Evolutionary conservation across 2,888 invertebrate genomes (phyloP), one percentile per base, ranked within the genome.

Genomic region (Ectropis crepuscularia): DNA sequence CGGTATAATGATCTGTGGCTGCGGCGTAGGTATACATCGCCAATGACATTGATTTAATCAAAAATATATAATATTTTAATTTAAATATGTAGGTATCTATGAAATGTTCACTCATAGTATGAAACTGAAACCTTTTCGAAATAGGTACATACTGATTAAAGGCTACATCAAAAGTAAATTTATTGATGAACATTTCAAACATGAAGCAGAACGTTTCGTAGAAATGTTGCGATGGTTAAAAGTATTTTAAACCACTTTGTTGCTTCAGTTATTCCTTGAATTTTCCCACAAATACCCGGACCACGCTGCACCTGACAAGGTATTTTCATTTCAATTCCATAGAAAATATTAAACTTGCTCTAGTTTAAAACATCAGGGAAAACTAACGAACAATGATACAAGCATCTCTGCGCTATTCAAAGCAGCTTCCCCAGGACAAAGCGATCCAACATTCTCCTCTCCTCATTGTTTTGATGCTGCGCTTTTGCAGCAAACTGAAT

Each of bases 401-500:
- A 50, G 45, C 45, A 38, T 12, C 42, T 10, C 16, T 43, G 12
- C 37, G 42, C 48, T 61, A 47, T 36, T 2, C 51, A 48, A 43
- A 46, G 38, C n/a, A 39, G 6, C 39, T 43, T 58, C 39, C n/a
- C 37, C 9, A 16, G 42, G 55, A 66, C 67, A 69, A 68, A 59
- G 61, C 53, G 38, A 16, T 51, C 50, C 55, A n/a, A 59, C 59
- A 50, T 62, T 57, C 51, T 57, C 43, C 60, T 60, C 50, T 61
- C 51, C 12, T 81, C 81, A 84, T 88, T 87, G 86, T 88, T 78
- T 77, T 74, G 77, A 82, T 77, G 81, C 79, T 87, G 88, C 86
- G 80, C 86, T 89, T 88, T 88, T 86, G 79, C 83, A 81, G 83
- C 83, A 85, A 87, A 86, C 81, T 85, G 83, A 86, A 88, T 87